Evolutionary conservation across 1,140 invertebrate species (phyloP).

Genomic region (Druon quercuslanigerum): DNA sequence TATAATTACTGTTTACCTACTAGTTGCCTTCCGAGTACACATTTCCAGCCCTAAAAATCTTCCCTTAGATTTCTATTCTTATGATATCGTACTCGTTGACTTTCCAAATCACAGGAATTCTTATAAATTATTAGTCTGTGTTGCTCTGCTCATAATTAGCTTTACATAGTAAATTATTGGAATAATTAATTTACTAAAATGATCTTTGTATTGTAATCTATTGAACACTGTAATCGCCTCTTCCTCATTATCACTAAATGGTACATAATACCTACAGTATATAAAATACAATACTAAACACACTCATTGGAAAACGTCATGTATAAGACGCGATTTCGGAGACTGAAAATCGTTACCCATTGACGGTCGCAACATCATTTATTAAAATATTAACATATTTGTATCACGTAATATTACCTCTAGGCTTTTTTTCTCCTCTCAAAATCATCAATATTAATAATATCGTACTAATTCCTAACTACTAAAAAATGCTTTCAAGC

Average conservation of each 20-base stretch:
- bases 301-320: constrained; percentile 56
- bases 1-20: constrained; percentile 13
- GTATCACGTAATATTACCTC: constrained; percentile 45
- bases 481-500: constrained; percentile 12
- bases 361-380: constrained; percentile 58
- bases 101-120: constrained; percentile 4
- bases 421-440: constrained; percentile 33
- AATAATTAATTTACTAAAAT: constrained; percentile 21
- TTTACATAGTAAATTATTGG: constrained; percentile 5
- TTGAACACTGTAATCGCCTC: constrained; percentile 22
- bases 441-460: constrained; percentile 34
- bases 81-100: constrained; percentile 2
- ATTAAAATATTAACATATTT: constrained; percentile 66
- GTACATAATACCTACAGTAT: constrained; percentile 53
- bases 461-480: constrained; percentile 32
- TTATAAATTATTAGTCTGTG: constrained; percentile 24
- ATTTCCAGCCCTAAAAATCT: constrained; percentile 1
- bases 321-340: constrained; percentile 69
- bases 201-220: constrained; percentile 21
- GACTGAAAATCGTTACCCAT: constrained; percentile 62
- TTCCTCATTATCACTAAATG: constrained; percentile 45
- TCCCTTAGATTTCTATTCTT: neutral
- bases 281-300: constrained; percentile 65
- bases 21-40: neutral
- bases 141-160: constrained; percentile 1